A percentile compares a stretch with the other conserved stretches of the same genome.
phyloP scores from a whole-genome alignment of 2,113 vertebrate genomes.

The Piprites chloris region DNA sequence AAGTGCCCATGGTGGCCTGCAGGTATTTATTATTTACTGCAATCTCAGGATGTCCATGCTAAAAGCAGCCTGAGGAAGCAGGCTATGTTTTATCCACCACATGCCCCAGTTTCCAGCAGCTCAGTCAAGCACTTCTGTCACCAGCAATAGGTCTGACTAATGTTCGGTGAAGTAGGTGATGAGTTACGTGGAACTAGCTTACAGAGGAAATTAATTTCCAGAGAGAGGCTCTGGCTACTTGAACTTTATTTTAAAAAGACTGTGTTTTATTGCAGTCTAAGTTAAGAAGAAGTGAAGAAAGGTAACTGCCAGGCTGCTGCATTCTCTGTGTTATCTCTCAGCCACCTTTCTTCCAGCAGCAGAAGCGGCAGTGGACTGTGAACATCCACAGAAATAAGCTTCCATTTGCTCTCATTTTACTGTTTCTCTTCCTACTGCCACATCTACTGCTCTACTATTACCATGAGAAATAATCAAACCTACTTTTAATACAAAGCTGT shows the following conservation, averaged over 20 bases:
- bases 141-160: slow-evolving; percentile 17
- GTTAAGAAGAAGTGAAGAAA: slow-evolving; percentile 13
- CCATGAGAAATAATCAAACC: background rate
- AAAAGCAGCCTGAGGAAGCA: background rate
- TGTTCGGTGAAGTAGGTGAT: slow-evolving; percentile 1
- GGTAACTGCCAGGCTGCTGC: background rate
- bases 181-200: slow-evolving; percentile 11
- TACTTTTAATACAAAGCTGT: background rate
- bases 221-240: slow-evolving; percentile 20
- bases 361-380: background rate
- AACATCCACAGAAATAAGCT: background rate
- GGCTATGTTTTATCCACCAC: background rate
- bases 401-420: background rate
- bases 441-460: background rate
- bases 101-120: slow-evolving; percentile 36
- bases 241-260: slow-evolving; percentile 46
- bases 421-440: background rate
- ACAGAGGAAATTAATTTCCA: slow-evolving; percentile 40
- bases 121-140: slow-evolving; percentile 28
- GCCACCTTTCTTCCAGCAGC: background rate
- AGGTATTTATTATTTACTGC: background rate
- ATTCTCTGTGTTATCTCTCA: background rate
- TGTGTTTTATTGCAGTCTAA: slow-evolving; percentile 19
- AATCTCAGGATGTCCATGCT: background rate
- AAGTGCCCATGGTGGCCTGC: background rate